Conservation (phyloP, 1,140 invertebrate genomes). For the Saxidomus purpurata region DNA sequence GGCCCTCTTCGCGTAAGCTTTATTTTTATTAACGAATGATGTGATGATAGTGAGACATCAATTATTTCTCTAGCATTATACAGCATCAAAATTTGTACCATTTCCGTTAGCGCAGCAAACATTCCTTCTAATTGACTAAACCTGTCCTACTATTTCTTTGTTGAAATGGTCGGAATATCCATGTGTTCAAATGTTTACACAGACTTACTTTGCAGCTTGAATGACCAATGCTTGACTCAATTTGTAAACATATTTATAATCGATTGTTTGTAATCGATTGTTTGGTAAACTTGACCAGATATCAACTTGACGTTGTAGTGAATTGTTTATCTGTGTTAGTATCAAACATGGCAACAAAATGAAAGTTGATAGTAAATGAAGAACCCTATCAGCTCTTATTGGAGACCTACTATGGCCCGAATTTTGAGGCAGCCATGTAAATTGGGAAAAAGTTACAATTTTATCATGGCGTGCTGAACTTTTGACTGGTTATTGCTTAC, state of each 20-base stretch:
- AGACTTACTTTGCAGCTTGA: background rate
- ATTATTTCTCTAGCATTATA: too few relatives aligned
- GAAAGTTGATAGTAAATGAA: constrained; percentile 9
- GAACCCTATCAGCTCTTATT: constrained; percentile 16
- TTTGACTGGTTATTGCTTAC: constrained; percentile 14
- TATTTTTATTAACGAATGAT: too few relatives aligned
- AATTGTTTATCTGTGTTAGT: constrained; percentile 33
- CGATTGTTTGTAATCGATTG: constrained; percentile 5
- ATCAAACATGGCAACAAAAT: constrained; percentile 19
- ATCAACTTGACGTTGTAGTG: constrained; percentile 2
- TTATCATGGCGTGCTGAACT: constrained; percentile 18
- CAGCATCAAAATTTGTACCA: too few relatives aligned
- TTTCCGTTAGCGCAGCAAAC: too few relatives aligned
- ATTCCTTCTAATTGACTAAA: too few relatives aligned
- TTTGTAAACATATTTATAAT: constrained; percentile 29
- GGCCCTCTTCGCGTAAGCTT: too few relatives aligned
- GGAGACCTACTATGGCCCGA: constrained; percentile 47
- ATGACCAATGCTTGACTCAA: background rate
- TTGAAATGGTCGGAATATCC: too few relatives aligned
- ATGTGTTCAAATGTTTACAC: too few relatives aligned
- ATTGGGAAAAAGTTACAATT: constrained; percentile 48
- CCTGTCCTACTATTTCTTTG: too few relatives aligned
- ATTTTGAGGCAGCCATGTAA: constrained; percentile 28
- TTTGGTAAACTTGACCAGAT: constrained; percentile 36
- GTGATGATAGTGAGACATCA: too few relatives aligned